These are phyloP conservation scores for Siderastrea siderea DNA, from an alignment of 92 coral and sea anemone species.

Conservation along the genomic window DNA sequence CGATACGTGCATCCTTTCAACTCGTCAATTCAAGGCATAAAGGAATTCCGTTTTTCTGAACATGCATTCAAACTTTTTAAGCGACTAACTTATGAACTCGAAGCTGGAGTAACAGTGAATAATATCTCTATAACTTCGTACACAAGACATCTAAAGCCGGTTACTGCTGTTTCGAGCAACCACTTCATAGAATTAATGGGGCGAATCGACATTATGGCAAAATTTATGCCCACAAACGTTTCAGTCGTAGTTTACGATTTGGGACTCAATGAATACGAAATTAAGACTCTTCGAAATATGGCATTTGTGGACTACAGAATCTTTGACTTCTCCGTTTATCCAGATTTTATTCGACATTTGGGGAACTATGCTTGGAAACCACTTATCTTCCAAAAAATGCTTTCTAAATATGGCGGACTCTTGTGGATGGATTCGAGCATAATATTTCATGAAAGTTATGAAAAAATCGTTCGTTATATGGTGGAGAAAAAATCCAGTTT, in stretches of 20 bases:
- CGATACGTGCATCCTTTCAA: slow-evolving; percentile 29
- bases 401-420: slow-evolving; percentile 51
- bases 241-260: slow-evolving; percentile 59
- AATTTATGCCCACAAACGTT: slow-evolving; percentile 22
- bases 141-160: slow-evolving; percentile 20
- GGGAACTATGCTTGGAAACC: slow-evolving; percentile 60
- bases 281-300: not conserved
- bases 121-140: slow-evolving; percentile 28
- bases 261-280: slow-evolving; percentile 31
- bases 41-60: slow-evolving; percentile 14
- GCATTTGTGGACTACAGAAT: slow-evolving; percentile 46
- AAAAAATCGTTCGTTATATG: slow-evolving; percentile 30
- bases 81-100: slow-evolving; percentile 13
- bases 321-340: slow-evolving; percentile 54
- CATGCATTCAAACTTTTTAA: slow-evolving; percentile 10
- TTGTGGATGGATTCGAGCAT: slow-evolving; percentile 65
- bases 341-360: slow-evolving; percentile 35
- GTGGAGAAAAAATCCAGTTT: slow-evolving; percentile 22
- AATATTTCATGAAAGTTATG: slow-evolving; percentile 1
- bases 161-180: slow-evolving; percentile 63
- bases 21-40: slow-evolving; percentile 11
- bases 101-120: slow-evolving; percentile 11
- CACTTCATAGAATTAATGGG: slow-evolving; percentile 55
- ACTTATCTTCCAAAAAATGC: slow-evolving; percentile 42
- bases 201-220: slow-evolving; percentile 16